Percentiles rank a stretch among this genome's conserved stretches.
These are phyloP conservation scores for Dugesia japonica DNA, from an alignment of 2,888 invertebrate species.

Conservation along the genomic window DNA sequence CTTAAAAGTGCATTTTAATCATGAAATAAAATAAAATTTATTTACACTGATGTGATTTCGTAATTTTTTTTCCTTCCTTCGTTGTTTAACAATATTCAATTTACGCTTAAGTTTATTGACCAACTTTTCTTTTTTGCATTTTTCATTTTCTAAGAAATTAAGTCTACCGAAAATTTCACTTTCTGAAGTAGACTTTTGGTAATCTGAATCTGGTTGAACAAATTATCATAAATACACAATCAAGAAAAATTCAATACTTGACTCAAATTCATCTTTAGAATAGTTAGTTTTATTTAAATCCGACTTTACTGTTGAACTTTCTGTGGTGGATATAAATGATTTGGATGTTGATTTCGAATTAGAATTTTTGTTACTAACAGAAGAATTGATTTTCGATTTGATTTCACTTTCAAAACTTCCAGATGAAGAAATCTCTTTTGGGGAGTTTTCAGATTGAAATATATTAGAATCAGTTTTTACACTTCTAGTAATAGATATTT, in stretches of 20 bases:
- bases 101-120: background rate
- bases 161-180: background rate
- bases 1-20: background rate
- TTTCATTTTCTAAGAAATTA: background rate
- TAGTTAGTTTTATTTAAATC: background rate
- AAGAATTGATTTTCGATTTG: background rate
- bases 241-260: background rate
- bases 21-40: background rate
- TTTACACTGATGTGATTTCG: background rate
- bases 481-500: background rate
- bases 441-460: background rate
- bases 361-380: background rate
- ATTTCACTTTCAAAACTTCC: background rate
- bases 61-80: background rate
- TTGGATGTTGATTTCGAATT: background rate
- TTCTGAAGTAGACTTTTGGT: background rate
- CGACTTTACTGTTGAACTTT: background rate
- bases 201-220: constrained; percentile 1
- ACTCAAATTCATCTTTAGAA: background rate
- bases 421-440: background rate
- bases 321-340: background rate
- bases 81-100: background rate
- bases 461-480: background rate
- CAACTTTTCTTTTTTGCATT: background rate
- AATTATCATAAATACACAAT: background rate